phyloP scores from a whole-genome alignment of 2,113 vertebrate species.

The Tragelaphus buxtoni region DNA sequence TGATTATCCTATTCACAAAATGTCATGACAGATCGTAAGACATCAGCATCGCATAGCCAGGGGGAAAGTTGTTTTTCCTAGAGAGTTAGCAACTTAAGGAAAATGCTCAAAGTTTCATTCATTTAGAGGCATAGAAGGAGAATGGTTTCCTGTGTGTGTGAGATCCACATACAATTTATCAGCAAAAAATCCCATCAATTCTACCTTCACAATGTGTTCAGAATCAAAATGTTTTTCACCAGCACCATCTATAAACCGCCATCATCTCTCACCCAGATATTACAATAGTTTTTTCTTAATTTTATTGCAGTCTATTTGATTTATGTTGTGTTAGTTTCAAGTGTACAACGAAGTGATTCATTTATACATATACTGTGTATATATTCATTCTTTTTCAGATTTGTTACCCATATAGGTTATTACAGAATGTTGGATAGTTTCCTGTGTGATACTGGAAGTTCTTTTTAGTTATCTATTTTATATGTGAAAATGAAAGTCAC shows the following conservation, averaged over 20 bases:
- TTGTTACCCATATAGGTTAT: background rate
- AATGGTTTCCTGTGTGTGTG: background rate
- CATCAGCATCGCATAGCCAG: background rate
- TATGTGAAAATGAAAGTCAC: background rate
- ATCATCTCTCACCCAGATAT: background rate
- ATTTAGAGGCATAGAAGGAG: background rate
- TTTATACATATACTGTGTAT: background rate
- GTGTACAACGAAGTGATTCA: background rate
- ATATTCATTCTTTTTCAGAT: background rate
- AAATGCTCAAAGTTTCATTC: background rate
- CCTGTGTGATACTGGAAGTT: background rate
- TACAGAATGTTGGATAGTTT: background rate
- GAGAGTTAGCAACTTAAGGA: constrained; percentile 35
- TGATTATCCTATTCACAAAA: background rate
- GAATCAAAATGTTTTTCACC: background rate
- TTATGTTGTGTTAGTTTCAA: background rate
- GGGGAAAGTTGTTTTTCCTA: background rate
- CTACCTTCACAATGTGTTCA: background rate
- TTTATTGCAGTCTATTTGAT: background rate
- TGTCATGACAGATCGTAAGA: background rate
- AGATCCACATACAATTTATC: background rate
- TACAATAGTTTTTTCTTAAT: background rate
- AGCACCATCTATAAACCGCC: background rate
- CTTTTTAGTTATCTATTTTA: background rate
- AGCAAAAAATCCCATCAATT: background rate